Percentiles rank a stretch among this genome's conserved stretches.
These are phyloP conservation scores for Lepeophtheirus nordmannii DNA, from an alignment of 2,888 invertebrate genomes.

Conservation along the genomic window DNA sequence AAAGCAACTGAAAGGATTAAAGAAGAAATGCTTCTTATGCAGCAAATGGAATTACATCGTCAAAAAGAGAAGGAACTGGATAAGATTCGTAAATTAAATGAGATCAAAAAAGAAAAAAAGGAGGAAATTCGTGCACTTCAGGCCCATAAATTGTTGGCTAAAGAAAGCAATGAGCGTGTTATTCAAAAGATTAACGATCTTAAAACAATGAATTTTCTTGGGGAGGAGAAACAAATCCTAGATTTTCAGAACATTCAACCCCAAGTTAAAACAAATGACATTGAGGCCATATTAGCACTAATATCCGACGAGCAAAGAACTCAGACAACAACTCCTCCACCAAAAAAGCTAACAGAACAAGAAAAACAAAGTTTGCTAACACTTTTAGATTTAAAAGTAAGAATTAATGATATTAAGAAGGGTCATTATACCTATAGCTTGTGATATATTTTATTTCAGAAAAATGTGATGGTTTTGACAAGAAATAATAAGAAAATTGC, in stretches of 20 bases:
- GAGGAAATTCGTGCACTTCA: background rate
- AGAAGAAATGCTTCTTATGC: background rate
- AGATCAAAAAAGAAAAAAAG: background rate
- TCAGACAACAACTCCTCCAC: background rate
- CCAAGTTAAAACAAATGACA: too few species aligned
- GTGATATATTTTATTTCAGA: background rate
- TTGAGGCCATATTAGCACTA: too few species aligned
- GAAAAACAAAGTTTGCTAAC: background rate
- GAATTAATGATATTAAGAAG: background rate
- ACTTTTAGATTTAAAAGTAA: background rate
- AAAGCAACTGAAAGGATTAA: background rate
- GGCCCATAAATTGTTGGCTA: background rate
- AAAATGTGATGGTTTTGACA: background rate
- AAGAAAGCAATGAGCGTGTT: background rate
- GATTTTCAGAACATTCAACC: too few species aligned
- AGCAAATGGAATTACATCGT: background rate
- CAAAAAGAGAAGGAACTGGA: background rate
- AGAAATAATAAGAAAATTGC: background rate
- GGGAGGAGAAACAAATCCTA: background rate
- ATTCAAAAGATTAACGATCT: slow-evolving; percentile 1
- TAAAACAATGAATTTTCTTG: background rate
- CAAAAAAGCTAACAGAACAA: background rate
- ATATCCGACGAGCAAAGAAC: background rate
- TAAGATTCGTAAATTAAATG: background rate
- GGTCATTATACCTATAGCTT: too few species aligned